These are phyloP conservation scores for Alouatta palliata DNA, from an alignment of 2,113 vertebrate genomes.

Conservation along the genomic window DNA sequence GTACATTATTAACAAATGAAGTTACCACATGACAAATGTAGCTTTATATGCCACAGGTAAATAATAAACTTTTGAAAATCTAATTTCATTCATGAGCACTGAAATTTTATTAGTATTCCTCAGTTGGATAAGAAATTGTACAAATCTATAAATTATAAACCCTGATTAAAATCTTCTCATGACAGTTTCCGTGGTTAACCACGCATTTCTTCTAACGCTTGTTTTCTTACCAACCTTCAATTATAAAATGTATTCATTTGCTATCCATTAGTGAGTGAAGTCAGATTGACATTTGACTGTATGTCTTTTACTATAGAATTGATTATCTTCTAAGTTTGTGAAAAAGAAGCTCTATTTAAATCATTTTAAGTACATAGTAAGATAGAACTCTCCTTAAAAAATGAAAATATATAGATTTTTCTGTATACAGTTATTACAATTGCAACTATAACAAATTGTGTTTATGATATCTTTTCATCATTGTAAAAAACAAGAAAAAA, in stretches of 20 bases:
- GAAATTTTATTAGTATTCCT: constrained; percentile 20
- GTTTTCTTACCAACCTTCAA: background rate
- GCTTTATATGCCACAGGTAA: background rate
- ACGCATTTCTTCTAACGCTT: background rate
- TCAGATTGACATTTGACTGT: background rate
- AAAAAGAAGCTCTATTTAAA: background rate
- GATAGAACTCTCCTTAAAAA: background rate
- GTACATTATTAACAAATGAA: background rate
- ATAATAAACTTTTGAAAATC: background rate
- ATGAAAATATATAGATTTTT: background rate
- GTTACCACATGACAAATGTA: background rate
- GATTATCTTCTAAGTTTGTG: background rate
- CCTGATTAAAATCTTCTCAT: background rate
- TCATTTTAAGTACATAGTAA: background rate
- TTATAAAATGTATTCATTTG: constrained; percentile 48
- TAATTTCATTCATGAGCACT: background rate
- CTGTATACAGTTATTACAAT: background rate
- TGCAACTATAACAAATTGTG: background rate
- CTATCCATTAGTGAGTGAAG: background rate
- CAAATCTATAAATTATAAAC: background rate
- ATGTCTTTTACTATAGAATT: background rate
- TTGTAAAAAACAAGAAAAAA: background rate
- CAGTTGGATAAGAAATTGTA: background rate
- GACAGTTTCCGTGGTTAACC: background rate
- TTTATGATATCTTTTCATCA: background rate